These are phyloP conservation scores for Anoplius nigerrimus DNA, from an alignment of 2,888 invertebrate species.

Conservation along the genomic window DNA sequence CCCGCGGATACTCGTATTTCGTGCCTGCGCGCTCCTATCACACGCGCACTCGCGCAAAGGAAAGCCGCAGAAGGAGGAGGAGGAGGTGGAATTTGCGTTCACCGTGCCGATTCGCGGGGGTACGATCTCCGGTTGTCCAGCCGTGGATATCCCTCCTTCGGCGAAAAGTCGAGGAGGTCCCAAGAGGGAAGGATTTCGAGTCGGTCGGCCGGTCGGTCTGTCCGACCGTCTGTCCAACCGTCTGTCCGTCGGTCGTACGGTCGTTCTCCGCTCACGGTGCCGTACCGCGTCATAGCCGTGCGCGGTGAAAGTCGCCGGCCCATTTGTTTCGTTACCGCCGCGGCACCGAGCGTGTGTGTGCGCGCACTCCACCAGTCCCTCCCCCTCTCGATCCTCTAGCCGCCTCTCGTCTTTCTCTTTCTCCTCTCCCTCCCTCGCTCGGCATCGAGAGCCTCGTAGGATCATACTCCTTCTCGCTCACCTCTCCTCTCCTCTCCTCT, in stretches of 20 bases:
- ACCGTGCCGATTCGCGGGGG: no score
- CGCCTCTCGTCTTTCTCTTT: constrained; percentile 4
- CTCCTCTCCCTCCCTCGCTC: neutral
- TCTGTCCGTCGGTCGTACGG: constrained; percentile 27
- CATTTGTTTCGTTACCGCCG: constrained; percentile 69
- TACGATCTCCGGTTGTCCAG: no score
- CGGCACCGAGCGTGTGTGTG: constrained; percentile 32
- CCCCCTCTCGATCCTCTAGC: constrained; percentile 5
- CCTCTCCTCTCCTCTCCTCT: constrained; percentile 1
- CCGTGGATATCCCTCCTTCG: no score
- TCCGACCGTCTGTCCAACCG: neutral
- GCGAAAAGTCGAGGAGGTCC: neutral
- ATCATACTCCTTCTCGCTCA: neutral
- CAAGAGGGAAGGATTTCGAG: neutral
- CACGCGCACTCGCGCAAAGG: no score
- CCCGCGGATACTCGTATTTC: no score
- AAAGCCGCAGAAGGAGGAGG: no score
- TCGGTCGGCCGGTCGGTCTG: neutral
- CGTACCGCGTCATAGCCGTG: constrained; percentile 35
- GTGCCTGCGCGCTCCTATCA: no score
- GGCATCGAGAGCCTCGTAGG: neutral
- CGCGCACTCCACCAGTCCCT: constrained; percentile 38
- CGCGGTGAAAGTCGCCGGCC: constrained; percentile 73
- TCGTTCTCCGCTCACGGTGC: no score
- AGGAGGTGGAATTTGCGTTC: no score